A percentile compares a stretch with the other conserved stretches of the same genome.
Evolutionary conservation across 2,797 vertebrate species (phyloP).

Genomic region (Sebastolobus altivelis): DNA sequence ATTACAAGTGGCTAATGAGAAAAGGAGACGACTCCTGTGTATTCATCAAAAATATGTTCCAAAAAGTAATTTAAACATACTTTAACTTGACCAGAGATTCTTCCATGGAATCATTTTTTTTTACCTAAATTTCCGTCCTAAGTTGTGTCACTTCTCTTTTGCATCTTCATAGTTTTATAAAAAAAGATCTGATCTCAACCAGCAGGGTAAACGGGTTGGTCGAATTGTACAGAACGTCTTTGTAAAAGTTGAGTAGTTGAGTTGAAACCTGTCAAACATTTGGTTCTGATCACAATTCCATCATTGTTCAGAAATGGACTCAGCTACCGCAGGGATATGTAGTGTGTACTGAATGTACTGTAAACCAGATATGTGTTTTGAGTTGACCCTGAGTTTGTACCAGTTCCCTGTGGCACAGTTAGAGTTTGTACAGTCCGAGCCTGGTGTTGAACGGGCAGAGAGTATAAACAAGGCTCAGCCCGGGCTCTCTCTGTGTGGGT

Average conservation of each 20-base stretch:
- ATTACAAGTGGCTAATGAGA: neutral
- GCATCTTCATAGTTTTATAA: neutral
- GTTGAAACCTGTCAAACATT: neutral
- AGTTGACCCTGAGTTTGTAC: conserved; percentile 59
- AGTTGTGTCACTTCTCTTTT: neutral
- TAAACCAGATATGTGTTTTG: conserved; percentile 20
- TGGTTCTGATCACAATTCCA: neutral
- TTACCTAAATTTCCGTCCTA: neutral
- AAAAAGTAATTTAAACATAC: too few species aligned
- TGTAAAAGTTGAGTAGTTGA: neutral
- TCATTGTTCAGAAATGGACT: conserved; percentile 9
- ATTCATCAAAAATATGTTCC: neutral
- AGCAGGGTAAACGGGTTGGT: neutral
- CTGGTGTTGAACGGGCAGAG: conserved; percentile 51
- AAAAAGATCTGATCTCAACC: neutral
- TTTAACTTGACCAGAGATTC: neutral
- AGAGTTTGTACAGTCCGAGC: conserved; percentile 35
- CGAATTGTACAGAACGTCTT: neutral
- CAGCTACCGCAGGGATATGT: neutral
- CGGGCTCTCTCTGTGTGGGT: conserved; percentile 60
- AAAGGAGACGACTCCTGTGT: neutral
- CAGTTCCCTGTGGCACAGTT: conserved; percentile 52
- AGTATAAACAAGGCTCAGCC: conserved; percentile 67
- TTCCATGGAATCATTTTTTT: neutral
- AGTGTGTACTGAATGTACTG: neutral